Base-by-base conservation (phyloP, 2,797 vertebrate genomes). In the Halcyon chelicuti region DNA sequence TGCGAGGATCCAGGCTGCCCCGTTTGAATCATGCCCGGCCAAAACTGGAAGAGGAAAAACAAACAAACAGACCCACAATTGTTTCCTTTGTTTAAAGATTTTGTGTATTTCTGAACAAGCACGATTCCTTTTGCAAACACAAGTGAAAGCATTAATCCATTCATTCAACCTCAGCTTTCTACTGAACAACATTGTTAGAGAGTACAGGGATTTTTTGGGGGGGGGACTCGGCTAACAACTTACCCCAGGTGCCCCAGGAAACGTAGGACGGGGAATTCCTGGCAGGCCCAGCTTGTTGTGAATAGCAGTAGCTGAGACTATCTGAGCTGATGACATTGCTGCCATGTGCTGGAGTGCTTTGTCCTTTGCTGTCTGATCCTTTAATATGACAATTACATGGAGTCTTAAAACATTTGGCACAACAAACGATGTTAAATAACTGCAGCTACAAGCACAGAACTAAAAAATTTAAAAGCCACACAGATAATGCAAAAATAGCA, bases 271-370 rank as follows among this genome's bases (percentile, higher is more conserved):
- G 71, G 99, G 99, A 98, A 99, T 99, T 97, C 99, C 99, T 92
- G 99, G 99, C 97, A 99, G 98, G 94, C 99, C 99, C 96, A 99
- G 98, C 98, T 99, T 99, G 99, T 99, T 99, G 99, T 99, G 99
- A 98, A 99, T 99, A 97, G 99, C 99, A 37, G 99, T 99, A 97
- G 99, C 99, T 25, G 99, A 99, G 97, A 99, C 99, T 95, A 99
- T 99, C 99, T 99, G 99, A 97, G 99, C 99, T 40, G 99, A 99
- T 83, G 99, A 99, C 99, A 99, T 99, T 98, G 99, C 99, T 95
- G 99, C 99, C 99, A 99, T 99, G 98, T 99, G 99, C 98, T 99
- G 99, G 96, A 99, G 98, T 97, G 99, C 99, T 99, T 99, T 99
- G 98, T 99, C 99, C 99, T 99, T 99, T 97, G 99, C 99, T 58